Conservation (phyloP, 2,797 vertebrate species). For the Acropternis orthonyx region DNA sequence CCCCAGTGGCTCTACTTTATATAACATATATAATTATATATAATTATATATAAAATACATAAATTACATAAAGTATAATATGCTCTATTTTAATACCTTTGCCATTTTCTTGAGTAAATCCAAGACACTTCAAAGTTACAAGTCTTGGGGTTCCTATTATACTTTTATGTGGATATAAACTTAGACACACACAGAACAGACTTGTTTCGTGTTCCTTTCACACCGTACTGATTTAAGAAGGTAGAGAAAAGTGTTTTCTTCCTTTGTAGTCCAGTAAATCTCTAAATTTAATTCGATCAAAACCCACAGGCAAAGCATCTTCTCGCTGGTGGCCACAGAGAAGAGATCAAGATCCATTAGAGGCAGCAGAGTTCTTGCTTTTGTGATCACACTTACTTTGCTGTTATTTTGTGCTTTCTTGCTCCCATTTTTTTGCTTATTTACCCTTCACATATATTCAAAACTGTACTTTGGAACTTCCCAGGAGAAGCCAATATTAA, state of each 20-base stretch:
- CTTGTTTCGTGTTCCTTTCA: background rate
- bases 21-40: no score
- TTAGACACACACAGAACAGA: background rate
- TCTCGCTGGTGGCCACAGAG: background rate
- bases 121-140: background rate
- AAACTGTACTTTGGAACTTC: background rate
- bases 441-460: background rate
- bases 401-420: background rate
- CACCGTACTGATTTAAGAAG: background rate
- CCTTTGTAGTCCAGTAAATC: background rate
- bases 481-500: background rate
- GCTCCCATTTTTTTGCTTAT: background rate
- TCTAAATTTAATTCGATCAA: background rate
- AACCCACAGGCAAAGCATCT: background rate
- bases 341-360: background rate
- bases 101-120: background rate
- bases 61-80: background rate
- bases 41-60: no score
- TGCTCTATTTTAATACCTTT: background rate
- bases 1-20: background rate
- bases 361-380: background rate
- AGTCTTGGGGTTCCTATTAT: background rate
- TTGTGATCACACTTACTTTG: background rate
- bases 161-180: background rate
- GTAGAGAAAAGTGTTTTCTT: background rate